These are phyloP conservation scores for Pelobates cultripes DNA, from an alignment of 2,797 vertebrate species.

Conservation along the genomic window DNA sequence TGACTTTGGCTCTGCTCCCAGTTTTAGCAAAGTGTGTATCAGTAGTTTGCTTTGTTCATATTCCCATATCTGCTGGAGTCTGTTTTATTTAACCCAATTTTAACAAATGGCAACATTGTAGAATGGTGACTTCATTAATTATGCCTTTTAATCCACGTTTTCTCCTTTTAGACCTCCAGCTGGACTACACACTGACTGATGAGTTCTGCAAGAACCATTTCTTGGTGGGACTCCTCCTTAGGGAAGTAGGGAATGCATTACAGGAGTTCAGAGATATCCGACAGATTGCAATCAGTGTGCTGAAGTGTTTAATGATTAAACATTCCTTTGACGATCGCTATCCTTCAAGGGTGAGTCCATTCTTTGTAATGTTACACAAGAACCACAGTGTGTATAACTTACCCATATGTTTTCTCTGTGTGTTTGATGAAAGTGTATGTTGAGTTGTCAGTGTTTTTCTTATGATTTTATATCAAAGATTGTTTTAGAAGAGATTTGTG, in stretches of 20 bases:
- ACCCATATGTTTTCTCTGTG: too few species aligned
- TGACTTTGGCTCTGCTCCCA: slow-evolving; percentile 3
- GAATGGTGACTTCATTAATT: neutral
- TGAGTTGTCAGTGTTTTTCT: too few species aligned
- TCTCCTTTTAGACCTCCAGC: slow-evolving; percentile 84
- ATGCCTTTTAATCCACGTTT: slow-evolving; percentile 38
- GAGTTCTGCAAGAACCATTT: slow-evolving; percentile 98
- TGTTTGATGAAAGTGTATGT: too few species aligned
- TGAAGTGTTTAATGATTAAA: slow-evolving; percentile 96
- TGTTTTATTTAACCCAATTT: neutral
- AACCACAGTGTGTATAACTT: neutral
- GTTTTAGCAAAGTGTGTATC: slow-evolving; percentile 15
- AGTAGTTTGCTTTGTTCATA: neutral
- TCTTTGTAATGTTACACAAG: neutral
- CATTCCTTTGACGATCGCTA: slow-evolving; percentile 96
- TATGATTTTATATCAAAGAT: too few species aligned
- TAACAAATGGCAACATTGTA: neutral
- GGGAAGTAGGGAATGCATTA: slow-evolving; percentile 90
- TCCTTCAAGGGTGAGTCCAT: slow-evolving; percentile 80
- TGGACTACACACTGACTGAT: slow-evolving; percentile 93
- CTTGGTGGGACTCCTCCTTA: slow-evolving; percentile 88
- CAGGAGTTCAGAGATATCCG: slow-evolving; percentile 90
- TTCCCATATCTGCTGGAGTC: neutral
- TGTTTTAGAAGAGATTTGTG: too few species aligned
- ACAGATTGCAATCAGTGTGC: slow-evolving; percentile 88